Evolutionary conservation across 2,797 vertebrate genomes (phyloP).

Genomic region (Eulemur mongoz): DNA sequence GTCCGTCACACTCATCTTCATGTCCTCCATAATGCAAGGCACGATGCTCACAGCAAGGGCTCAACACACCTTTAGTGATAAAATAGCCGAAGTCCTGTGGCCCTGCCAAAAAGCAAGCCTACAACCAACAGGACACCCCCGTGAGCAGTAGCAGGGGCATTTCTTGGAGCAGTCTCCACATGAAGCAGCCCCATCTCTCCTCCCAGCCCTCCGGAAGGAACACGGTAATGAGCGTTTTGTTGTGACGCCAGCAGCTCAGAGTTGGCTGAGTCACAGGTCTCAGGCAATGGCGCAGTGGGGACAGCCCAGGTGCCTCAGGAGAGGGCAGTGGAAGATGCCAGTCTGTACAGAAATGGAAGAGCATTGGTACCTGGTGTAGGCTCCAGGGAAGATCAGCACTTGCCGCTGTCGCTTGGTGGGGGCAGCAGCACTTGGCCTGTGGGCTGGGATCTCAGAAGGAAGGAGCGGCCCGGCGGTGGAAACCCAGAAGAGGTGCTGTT

Average conservation of each 20-base stretch:
- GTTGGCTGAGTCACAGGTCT: neutral
- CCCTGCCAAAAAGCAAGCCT: neutral
- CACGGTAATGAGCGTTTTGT: neutral
- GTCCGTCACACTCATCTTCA: neutral
- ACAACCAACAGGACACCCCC: neutral
- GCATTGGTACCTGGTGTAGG: neutral
- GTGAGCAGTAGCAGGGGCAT: no score
- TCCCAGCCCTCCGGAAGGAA: neutral
- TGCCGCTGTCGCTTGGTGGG: neutral
- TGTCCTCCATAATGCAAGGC: neutral
- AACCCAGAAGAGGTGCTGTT: neutral
- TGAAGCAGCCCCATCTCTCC: accelerated
- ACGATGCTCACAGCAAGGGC: no score
- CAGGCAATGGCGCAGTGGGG: accelerated
- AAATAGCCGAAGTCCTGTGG: neutral
- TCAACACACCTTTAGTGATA: neutral
- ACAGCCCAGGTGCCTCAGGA: neutral
- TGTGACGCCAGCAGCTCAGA: neutral
- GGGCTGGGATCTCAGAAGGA: neutral
- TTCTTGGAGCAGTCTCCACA: no score
- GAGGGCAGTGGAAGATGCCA: neutral
- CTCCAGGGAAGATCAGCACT: neutral
- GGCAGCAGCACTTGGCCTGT: neutral
- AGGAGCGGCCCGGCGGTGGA: neutral
- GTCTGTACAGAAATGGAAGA: neutral